These are phyloP conservation scores for Mormyrops attenuatus DNA, from an alignment of 2,797 vertebrate genomes.

Conservation along the genomic window DNA sequence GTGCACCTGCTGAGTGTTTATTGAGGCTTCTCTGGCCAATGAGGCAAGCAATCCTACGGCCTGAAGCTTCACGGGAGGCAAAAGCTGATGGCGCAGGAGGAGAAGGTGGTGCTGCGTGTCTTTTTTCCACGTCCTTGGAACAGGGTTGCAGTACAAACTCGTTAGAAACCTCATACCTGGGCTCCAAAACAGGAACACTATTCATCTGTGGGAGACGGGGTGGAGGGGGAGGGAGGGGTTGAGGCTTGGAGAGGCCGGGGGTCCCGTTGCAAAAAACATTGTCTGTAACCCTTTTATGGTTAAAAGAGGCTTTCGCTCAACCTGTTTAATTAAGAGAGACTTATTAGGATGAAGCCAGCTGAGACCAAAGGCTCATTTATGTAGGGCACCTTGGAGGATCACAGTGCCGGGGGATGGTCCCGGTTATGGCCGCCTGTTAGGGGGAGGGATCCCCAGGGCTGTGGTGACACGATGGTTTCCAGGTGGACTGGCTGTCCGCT, in stretches of 20 bases:
- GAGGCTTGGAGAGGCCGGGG: not conserved
- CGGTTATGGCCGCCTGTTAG: not conserved
- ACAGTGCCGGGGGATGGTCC: not conserved
- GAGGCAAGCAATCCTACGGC: not conserved
- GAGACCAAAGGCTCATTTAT: slow-evolving; percentile 4
- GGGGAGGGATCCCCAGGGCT: not conserved
- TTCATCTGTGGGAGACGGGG: slow-evolving; percentile 37
- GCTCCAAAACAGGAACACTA: slow-evolving; percentile 66
- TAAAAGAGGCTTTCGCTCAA: not conserved
- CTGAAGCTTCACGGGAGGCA: not conserved
- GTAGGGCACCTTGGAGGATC: not conserved
- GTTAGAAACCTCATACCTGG: slow-evolving; percentile 59
- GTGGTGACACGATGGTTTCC: not conserved
- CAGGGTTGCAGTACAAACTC: not conserved
- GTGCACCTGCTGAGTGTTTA: not conserved
- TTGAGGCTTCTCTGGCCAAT: not conserved
- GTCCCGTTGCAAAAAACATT: not conserved
- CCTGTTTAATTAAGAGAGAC: slow-evolving; percentile 19
- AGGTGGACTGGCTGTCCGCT: not conserved
- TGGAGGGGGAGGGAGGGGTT: not conserved
- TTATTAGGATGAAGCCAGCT: not conserved
- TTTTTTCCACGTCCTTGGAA: not conserved
- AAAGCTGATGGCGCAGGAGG: not conserved
- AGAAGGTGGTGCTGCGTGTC: not conserved
- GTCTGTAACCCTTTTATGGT: slow-evolving; percentile 7